Conservation (phyloP, 2,797 vertebrate genomes). For the Eremophila alpestris region DNA sequence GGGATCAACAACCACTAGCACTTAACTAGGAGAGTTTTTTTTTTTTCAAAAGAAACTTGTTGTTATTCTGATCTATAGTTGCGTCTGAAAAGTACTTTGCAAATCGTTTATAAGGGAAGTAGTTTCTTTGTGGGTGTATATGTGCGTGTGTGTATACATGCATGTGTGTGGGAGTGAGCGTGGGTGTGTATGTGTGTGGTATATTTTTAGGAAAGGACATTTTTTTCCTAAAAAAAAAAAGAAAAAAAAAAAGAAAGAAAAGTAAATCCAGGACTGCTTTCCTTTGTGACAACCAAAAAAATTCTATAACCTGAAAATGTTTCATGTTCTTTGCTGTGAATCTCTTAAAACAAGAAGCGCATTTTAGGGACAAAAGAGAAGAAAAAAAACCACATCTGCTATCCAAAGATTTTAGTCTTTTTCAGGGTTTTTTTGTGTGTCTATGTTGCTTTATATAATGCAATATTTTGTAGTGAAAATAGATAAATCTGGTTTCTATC, state of each 20-base stretch:
- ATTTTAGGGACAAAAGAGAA: constrained; percentile 82
- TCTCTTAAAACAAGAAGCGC: constrained; percentile 82
- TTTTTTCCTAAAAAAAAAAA: constrained; percentile 62
- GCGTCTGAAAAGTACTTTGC: constrained; percentile 77
- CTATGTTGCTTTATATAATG: constrained; percentile 95
- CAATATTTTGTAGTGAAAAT: constrained; percentile 95
- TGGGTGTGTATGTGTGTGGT: constrained; percentile 69
- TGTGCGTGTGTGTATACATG: constrained; percentile 25
- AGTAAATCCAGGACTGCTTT: constrained; percentile 77
- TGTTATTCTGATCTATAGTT: constrained; percentile 79
- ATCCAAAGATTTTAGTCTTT: constrained; percentile 97
- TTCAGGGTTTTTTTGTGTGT: constrained; percentile 93
- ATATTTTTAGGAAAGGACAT: constrained; percentile 77
- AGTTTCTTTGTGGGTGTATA: constrained; percentile 71
- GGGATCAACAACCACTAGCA: constrained; percentile 79
- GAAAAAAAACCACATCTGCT: constrained; percentile 82
- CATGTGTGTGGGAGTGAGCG: constrained; percentile 56
- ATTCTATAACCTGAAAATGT: constrained; percentile 78
- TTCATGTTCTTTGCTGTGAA: constrained; percentile 86
- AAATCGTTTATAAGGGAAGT: constrained; percentile 79
- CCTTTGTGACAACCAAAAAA: constrained; percentile 90
- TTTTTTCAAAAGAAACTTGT: constrained; percentile 38
- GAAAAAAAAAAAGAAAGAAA: constrained; percentile 54
- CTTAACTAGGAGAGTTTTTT: constrained; percentile 79
- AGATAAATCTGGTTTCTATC: constrained; percentile 92